These are phyloP conservation scores for Chrysocyon brachyurus DNA, from an alignment of 2,797 vertebrate genomes.

Conservation along the genomic window DNA sequence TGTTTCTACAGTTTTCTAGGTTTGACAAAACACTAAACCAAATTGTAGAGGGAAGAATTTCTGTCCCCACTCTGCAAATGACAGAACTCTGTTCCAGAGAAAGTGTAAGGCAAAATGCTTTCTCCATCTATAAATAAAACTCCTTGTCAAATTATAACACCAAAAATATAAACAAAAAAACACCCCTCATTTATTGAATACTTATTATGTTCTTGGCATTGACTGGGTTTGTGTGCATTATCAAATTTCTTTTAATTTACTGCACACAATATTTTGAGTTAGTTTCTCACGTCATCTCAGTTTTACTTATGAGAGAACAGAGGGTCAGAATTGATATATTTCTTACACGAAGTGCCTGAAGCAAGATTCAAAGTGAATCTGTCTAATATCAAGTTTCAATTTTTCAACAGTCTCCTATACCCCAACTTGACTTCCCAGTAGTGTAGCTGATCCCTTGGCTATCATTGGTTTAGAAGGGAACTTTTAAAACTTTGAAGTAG, in stretches of 20 bases:
- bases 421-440: background rate
- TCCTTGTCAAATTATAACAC: background rate
- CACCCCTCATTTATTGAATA: background rate
- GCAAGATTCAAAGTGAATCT: background rate
- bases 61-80: constrained; percentile 26
- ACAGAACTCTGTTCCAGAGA: background rate
- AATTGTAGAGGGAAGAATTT: background rate
- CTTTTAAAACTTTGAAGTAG: background rate
- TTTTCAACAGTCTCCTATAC: background rate
- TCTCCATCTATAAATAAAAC: background rate
- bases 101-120: background rate
- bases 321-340: background rate
- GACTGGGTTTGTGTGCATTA: background rate
- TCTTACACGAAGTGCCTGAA: background rate
- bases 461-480: background rate
- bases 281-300: background rate
- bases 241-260: constrained; percentile 9
- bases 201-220: background rate
- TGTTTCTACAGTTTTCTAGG: background rate
- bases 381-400: background rate
- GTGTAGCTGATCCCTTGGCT: background rate
- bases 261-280: background rate
- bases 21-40: background rate
- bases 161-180: background rate
- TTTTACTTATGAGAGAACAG: background rate